Evolutionary conservation across 2,888 invertebrate genomes (phyloP).

Genomic region (Pemphredon lugubris): DNA sequence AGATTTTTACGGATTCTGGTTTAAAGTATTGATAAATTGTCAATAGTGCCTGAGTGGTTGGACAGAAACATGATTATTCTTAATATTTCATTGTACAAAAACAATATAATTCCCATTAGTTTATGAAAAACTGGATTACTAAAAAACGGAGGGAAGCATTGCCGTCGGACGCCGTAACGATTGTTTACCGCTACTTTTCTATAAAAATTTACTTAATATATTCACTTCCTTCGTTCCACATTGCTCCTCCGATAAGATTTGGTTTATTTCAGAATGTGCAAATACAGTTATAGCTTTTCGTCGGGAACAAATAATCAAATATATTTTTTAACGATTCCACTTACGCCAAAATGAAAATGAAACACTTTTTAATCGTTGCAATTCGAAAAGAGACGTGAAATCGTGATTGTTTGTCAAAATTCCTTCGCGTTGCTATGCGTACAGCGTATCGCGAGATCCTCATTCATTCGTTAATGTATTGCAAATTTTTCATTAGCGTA

Average conservation of each 20-base stretch:
- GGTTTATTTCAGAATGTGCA: too few relatives aligned
- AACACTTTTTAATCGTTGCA: too few relatives aligned
- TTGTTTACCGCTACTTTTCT: background rate
- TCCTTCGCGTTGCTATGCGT: too few relatives aligned
- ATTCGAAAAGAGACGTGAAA: background rate
- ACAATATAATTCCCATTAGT: background rate
- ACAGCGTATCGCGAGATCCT: too few relatives aligned
- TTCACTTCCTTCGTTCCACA: background rate
- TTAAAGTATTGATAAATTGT: background rate
- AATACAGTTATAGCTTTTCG: too few relatives aligned
- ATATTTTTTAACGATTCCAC: too few relatives aligned
- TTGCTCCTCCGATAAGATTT: too few relatives aligned
- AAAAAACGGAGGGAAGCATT: constrained; percentile 5
- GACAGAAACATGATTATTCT: background rate
- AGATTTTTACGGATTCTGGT: too few relatives aligned
- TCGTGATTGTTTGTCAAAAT: too few relatives aligned
- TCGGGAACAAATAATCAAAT: too few relatives aligned
- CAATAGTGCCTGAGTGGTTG: background rate
- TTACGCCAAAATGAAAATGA: too few relatives aligned
- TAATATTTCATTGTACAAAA: background rate
- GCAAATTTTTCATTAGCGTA: constrained; percentile 11
- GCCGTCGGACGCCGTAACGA: constrained; percentile 9
- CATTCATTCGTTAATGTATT: constrained; percentile 11
- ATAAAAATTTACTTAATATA: background rate
- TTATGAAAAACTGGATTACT: too few relatives aligned